Conservation (phyloP, 2,797 vertebrate species). For the Clarias laeviceps region DNA sequence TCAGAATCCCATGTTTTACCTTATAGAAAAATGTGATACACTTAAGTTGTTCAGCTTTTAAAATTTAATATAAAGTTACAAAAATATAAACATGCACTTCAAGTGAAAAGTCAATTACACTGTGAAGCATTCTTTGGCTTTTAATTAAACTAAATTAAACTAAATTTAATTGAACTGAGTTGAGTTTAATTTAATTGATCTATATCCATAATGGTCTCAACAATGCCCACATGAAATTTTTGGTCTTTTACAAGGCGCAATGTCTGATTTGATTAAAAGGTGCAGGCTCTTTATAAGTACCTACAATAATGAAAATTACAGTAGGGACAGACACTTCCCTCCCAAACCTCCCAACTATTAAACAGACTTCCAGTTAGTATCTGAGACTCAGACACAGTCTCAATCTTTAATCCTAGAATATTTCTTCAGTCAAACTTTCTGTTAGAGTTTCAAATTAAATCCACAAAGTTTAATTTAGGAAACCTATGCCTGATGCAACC, state of each 20-base stretch:
- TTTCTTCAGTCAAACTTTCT: too few species aligned
- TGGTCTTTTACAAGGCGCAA: neutral
- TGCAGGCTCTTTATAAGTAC: slow-evolving; percentile 2
- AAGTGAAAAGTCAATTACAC: too few species aligned
- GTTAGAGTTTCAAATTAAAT: too few species aligned
- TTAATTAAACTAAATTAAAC: neutral
- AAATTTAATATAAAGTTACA: too few species aligned
- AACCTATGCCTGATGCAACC: too few species aligned
- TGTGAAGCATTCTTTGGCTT: neutral
- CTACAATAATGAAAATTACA: neutral
- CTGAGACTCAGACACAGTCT: neutral
- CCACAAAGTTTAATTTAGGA: too few species aligned
- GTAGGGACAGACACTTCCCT: neutral
- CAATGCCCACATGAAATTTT: neutral
- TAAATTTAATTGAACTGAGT: neutral
- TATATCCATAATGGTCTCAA: neutral
- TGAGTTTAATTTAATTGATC: too few species aligned
- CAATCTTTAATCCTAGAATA: neutral
- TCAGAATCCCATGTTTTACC: neutral
- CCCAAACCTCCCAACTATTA: neutral
- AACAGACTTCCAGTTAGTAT: neutral
- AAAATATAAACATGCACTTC: too few species aligned
- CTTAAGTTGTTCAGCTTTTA: too few species aligned
- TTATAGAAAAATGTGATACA: too few species aligned
- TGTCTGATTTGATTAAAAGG: neutral